phyloP scores from a whole-genome alignment of 2,888 invertebrate genomes.

The Odontocerum albicorne region DNA sequence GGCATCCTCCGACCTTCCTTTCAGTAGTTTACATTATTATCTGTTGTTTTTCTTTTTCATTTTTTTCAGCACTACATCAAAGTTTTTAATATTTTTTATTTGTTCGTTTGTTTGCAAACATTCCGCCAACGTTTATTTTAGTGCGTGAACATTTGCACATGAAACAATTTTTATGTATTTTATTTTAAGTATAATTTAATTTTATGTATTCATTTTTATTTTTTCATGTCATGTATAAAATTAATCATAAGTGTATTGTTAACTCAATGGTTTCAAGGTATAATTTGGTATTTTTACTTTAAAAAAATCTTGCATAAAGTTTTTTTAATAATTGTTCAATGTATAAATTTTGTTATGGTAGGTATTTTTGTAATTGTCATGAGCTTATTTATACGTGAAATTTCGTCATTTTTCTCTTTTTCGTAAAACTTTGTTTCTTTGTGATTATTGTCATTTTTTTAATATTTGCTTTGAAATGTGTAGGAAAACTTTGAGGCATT shows the following conservation, averaged over 20 bases:
- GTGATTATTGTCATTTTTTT: background rate
- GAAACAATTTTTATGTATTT: slow-evolving; percentile 14
- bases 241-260: slow-evolving; percentile 24
- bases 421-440: too few species aligned
- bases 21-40: slow-evolving; percentile 40
- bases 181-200: slow-evolving; percentile 11
- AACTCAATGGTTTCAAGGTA: slow-evolving; percentile 32
- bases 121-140: slow-evolving; percentile 19
- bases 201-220: slow-evolving; percentile 10
- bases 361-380: slow-evolving; percentile 12
- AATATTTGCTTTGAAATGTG: slow-evolving; percentile 21
- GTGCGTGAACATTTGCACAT: slow-evolving; percentile 14
- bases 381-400: too few species aligned
- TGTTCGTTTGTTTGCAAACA: background rate
- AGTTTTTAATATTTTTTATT: slow-evolving; percentile 15
- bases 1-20: slow-evolving; percentile 63
- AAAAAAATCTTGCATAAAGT: too few species aligned
- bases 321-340: too few species aligned
- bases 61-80: slow-evolving; percentile 36
- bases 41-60: slow-evolving; percentile 33
- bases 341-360: too few species aligned
- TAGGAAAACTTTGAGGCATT: slow-evolving; percentile 16
- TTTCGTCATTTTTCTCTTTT: too few species aligned
- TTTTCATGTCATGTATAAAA: slow-evolving; percentile 13
- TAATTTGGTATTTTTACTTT: slow-evolving; percentile 12